These are phyloP conservation scores for Antechinus flavipes DNA, from an alignment of 2,113 vertebrate genomes.

Conservation along the genomic window DNA sequence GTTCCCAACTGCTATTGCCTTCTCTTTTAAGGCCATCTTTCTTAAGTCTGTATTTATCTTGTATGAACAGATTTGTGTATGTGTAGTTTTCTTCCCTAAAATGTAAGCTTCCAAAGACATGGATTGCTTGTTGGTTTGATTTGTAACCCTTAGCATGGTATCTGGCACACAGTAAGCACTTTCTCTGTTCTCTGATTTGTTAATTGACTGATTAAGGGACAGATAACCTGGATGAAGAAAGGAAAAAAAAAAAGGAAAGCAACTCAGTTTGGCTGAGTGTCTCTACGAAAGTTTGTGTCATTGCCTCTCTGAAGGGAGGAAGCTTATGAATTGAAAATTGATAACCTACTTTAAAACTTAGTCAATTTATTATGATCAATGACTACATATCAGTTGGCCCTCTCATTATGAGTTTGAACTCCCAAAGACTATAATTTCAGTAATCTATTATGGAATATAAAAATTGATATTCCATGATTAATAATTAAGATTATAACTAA, in stretches of 20 bases:
- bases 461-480: background rate
- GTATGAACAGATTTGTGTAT: background rate
- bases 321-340: background rate
- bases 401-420: background rate
- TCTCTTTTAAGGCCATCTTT: background rate
- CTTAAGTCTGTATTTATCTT: background rate
- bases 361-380: background rate
- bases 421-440: background rate
- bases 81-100: background rate
- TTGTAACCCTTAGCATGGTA: background rate
- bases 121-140: background rate
- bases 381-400: background rate
- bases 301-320: background rate
- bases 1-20: background rate
- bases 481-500: background rate
- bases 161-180: background rate
- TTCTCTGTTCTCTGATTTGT: background rate
- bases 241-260: constrained; percentile 1
- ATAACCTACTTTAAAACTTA: background rate
- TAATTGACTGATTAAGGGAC: background rate
- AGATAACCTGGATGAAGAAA: background rate
- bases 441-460: background rate
- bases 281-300: background rate
- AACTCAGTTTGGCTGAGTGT: background rate
- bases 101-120: background rate